Evolutionary conservation across 2,797 vertebrate genomes (phyloP).

Genomic region (Scolopax rusticola): DNA sequence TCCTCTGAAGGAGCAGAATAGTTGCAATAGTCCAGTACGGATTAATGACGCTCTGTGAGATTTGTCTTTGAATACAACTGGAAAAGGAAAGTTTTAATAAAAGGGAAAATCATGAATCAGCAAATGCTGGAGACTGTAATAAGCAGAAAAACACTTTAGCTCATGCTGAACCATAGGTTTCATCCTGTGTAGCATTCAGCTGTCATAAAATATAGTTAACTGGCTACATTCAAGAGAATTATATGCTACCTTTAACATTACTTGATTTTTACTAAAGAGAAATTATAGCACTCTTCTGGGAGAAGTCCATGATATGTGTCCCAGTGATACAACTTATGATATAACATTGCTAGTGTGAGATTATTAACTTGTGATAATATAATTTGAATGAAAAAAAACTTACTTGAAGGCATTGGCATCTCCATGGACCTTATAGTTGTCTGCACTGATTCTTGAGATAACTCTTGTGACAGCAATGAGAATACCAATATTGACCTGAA

Average conservation of each 20-base stretch:
- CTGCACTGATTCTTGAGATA: constrained; percentile 94
- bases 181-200: not conserved
- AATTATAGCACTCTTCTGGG: not conserved
- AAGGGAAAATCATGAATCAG: not conserved
- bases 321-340: not conserved
- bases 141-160: not conserved
- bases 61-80: not conserved
- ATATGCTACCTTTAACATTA: not conserved
- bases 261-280: not conserved
- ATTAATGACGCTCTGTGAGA: not conserved
- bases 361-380: not conserved
- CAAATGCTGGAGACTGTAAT: not conserved
- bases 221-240: not conserved
- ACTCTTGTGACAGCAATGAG: constrained; percentile 94
- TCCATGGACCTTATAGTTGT: constrained; percentile 93
- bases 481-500: constrained; percentile 93
- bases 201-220: not conserved
- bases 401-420: constrained; percentile 95
- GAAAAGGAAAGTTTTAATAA: not conserved
- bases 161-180: not conserved
- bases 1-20: not conserved
- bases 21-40: not conserved
- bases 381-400: constrained; percentile 66
- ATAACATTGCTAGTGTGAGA: not conserved
- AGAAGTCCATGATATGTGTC: not conserved